These are phyloP conservation scores for Ochotona princeps DNA, from an alignment of 2,113 vertebrate genomes.

Conservation along the genomic window DNA sequence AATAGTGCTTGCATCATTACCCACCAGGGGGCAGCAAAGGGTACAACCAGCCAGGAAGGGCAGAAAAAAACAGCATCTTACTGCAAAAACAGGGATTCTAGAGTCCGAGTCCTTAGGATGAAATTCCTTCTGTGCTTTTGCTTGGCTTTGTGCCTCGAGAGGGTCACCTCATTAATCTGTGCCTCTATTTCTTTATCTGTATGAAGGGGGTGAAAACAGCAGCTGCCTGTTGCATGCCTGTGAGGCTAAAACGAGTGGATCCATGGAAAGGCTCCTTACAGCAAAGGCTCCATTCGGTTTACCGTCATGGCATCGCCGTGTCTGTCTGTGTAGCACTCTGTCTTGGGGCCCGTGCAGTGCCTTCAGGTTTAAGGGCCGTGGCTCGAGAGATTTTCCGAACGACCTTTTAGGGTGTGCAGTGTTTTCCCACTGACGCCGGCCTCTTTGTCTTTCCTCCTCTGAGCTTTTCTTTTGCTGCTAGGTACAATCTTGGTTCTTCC, in stretches of 20 bases:
- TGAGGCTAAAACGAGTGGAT: not conserved
- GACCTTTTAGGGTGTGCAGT: not conserved
- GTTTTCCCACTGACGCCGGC: not conserved
- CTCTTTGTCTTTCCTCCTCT: slow-evolving; percentile 1
- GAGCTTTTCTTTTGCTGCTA: not conserved
- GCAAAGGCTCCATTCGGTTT: not conserved
- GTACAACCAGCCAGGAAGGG: not conserved
- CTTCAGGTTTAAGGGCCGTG: not conserved
- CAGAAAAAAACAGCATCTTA: not conserved
- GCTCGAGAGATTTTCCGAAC: not conserved
- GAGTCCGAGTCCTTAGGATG: not conserved
- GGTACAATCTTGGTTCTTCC: slow-evolving; percentile 11
- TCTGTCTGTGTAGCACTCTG: not conserved
- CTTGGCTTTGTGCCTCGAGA: not conserved
- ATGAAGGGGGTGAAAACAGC: not conserved
- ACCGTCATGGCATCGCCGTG: not conserved
- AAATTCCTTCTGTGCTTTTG: not conserved
- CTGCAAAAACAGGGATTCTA: not conserved
- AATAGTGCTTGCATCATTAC: not conserved
- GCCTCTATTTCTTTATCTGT: not conserved
- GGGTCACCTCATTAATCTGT: not conserved
- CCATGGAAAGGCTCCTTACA: not conserved
- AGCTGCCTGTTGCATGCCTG: not conserved
- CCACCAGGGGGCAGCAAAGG: not conserved
- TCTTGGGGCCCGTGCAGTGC: not conserved